These are phyloP conservation scores for Linhomoeus sp. DNA, from an alignment of 2,888 invertebrate genomes.

Conservation along the genomic window DNA sequence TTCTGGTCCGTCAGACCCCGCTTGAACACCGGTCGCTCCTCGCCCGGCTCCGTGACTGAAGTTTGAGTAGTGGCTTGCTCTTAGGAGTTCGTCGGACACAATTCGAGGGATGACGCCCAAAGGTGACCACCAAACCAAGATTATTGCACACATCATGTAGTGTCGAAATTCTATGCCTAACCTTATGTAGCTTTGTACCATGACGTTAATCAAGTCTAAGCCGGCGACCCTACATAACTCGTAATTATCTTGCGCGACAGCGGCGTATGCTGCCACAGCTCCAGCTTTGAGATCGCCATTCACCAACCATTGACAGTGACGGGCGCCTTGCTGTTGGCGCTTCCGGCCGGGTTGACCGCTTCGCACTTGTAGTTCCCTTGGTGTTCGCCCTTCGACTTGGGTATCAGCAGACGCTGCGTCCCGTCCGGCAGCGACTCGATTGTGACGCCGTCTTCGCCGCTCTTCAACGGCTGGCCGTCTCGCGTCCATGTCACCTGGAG, in stretches of 20 bases:
- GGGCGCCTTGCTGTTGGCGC: constrained; percentile 14
- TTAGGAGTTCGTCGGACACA: no score
- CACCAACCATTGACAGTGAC: constrained; percentile 13
- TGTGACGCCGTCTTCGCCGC: constrained; percentile 38
- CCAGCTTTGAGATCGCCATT: no score
- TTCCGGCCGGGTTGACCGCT: constrained; percentile 55
- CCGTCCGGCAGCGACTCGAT: constrained; percentile 18
- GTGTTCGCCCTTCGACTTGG: constrained; percentile 27
- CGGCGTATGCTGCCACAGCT: no score
- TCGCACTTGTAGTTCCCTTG: constrained; percentile 58
- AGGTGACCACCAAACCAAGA: no score
- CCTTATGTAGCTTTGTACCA: no score
- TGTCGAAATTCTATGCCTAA: no score
- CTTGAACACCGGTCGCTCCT: not conserved
- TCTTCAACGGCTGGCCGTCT: constrained; percentile 50
- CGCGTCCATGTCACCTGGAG: constrained; percentile 50
- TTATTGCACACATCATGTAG: no score
- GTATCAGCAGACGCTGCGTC: constrained; percentile 26
- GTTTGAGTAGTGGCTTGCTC: not conserved
- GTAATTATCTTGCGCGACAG: no score
- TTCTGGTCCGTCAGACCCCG: not conserved
- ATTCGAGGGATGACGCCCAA: no score
- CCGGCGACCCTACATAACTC: no score
- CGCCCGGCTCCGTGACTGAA: not conserved
- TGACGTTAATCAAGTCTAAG: no score